Evolutionary conservation across 2,797 vertebrate genomes (phyloP).

Genomic region (Centropyge bicolor): DNA sequence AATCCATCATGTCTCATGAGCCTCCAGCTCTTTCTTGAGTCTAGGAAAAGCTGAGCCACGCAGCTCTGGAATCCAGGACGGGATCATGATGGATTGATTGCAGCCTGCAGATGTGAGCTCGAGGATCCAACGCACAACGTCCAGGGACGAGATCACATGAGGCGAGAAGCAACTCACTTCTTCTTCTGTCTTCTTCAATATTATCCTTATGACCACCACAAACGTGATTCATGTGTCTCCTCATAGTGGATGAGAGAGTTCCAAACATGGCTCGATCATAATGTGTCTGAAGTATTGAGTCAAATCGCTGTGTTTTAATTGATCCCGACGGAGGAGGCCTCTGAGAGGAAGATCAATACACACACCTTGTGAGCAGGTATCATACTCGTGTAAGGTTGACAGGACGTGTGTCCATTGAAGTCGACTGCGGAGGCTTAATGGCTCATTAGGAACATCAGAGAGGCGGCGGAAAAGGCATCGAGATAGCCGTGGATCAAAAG

Average conservation of each 20-base stretch:
- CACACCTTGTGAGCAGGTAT: neutral
- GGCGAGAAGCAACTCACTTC: neutral
- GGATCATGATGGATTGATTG: slow-evolving; percentile 32
- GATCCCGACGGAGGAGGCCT: neutral
- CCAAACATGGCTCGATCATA: neutral
- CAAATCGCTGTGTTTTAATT: neutral
- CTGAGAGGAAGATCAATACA: neutral
- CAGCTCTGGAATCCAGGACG: slow-evolving; percentile 33
- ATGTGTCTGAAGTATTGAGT: neutral
- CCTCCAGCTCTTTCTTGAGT: neutral
- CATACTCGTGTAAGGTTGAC: neutral
- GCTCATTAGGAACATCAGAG: neutral
- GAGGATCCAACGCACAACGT: neutral
- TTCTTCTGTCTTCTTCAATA: neutral
- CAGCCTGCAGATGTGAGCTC: neutral
- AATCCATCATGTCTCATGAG: slow-evolving; percentile 62
- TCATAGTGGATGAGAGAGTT: neutral
- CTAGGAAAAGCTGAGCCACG: slow-evolving; percentile 35
- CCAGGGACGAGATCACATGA: neutral
- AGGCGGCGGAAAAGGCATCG: neutral
- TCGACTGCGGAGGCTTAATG: neutral
- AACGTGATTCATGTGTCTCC: no score
- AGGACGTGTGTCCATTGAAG: neutral
- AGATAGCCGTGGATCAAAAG: no score
- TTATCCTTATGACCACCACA: neutral